Base-by-base conservation (phyloP, 2,888 invertebrate species). In the Lasioglossum lativentre region DNA sequence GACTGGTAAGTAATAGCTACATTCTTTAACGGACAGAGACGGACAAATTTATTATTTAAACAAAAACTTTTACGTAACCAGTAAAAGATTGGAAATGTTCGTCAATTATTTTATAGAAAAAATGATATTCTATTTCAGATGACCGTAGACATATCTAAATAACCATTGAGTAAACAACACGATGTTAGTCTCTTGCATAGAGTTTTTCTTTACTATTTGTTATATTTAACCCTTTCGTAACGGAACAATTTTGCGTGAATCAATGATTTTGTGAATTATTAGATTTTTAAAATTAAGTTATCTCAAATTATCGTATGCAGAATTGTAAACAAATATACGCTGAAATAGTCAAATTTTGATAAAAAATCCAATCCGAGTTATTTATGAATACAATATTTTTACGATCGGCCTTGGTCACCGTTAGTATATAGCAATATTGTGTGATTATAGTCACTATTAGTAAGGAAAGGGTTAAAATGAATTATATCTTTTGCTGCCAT, bases 1-100 rank as follows among this genome's bases (percentile, higher is more conserved):
- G 96, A 99, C 99, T 78, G 99, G 96, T 96, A 89, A 92, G 93
- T 77, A 8, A 56, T 68, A n/a, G n/a, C 2, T n/a, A 30, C 40
- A 27, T 38, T 30, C 40, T 12, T n/a, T 14, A 12, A n/a, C 23
- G 4, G 5, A 70, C n/a, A n/a, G 5, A 14, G 14, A 68, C 40
- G n/a, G 14, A 38, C 40, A 14, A 40, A 70, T 70, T 70, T 70
- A 70, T 70, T 70, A 70, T 40, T 40, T 40, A 70, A 70, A 70
- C n/a, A 70, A 12, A 23, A 14, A 40, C 23, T n/a, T 40, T n/a
- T 40, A 38, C 5, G 40, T n/a, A 40, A 40, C n/a, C 2, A n/a
- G n/a, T 5, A 2, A 40, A n/a, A 70, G 0, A 40, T 70, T 40
- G 2, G n/a, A 12, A 5, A 4, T 4, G 5, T n/a, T 40, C 38